Evolutionary conservation across 1,140 invertebrate genomes (phyloP), one percentile per base, ranked within the genome.

Genomic region (Frieseomelitta varia): DNA sequence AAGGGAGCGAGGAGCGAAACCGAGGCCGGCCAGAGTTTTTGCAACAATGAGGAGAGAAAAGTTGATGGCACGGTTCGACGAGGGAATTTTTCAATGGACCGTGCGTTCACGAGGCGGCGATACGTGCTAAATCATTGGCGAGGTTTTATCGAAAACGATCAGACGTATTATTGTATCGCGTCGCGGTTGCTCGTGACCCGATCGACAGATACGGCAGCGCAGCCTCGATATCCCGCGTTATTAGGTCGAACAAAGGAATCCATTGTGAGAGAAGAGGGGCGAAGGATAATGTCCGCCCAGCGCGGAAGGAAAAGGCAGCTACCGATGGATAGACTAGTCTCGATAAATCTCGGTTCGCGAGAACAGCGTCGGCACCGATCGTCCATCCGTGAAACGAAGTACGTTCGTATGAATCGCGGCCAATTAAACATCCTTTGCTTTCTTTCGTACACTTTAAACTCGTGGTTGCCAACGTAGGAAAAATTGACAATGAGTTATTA

Each of bases 231-330:
- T 86, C 87, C 72, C 17, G 81, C 78, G 86, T 91, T 90, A 91
- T 91, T 91, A 88, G 86, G 65, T 86, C 78, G 81, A 73, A 91
- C 90, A 91, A 91, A 91, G 82, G 85, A 72, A 84, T 81, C 84
- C 79, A 91, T 91, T 90, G 86, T 91, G 67, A 39, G 53, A 39
- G 11, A 12, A n/a, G 55, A 75, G 67, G 76, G 47, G 30, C 73
- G 67, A 61, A 53, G 81, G 75, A 85, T 85, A 88, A 88, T 81
- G 87, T 88, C 63, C 65, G 69, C 30, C 30, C 65, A 75, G 56
- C 68, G 68, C 65, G 34, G 53, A 68, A 68, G 75, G 74, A 80
- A 86, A 84, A 89, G 58, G 56, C 56, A 19, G 11, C 15, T 56
- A 55, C 19, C 39, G 30, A 30, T 30, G 39, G 39, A 10, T 47